Evolutionary conservation across 2,113 vertebrate species (phyloP).

Genomic region (Paedocypris sp.): DNA sequence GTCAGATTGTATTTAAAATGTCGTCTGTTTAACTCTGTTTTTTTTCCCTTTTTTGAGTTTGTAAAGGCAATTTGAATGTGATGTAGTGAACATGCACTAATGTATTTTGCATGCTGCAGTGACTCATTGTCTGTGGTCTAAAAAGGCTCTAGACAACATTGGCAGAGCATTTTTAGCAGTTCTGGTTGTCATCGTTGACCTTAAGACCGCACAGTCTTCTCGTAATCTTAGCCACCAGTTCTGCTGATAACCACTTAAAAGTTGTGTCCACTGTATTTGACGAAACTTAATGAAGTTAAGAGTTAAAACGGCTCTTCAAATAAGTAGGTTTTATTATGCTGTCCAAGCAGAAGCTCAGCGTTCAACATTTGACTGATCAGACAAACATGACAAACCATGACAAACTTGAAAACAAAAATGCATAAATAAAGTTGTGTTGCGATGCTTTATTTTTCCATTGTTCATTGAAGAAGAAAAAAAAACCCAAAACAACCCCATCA

Average conservation of each 20-base stretch:
- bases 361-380: no score
- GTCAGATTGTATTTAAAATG: slow-evolving; percentile 1
- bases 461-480: no score
- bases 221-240: no score
- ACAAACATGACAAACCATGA: no score
- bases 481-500: no score
- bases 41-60: neutral
- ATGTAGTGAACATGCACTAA: neutral
- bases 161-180: neutral
- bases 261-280: neutral
- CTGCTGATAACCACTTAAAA: neutral
- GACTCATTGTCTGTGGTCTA: neutral
- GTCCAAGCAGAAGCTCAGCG: no score
- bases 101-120: neutral
- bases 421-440: no score
- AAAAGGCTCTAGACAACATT: neutral
- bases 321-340: no score
- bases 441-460: no score
- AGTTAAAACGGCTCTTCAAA: no score
- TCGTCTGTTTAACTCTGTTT: neutral
- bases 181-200: neutral
- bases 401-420: no score
- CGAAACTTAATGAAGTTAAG: neutral
- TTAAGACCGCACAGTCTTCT: neutral
- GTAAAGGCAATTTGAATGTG: neutral